A percentile compares a stretch with the other conserved stretches of the same genome.
phyloP scores from a whole-genome alignment of 2,888 invertebrate species.

The Ectemnius cavifrons region DNA sequence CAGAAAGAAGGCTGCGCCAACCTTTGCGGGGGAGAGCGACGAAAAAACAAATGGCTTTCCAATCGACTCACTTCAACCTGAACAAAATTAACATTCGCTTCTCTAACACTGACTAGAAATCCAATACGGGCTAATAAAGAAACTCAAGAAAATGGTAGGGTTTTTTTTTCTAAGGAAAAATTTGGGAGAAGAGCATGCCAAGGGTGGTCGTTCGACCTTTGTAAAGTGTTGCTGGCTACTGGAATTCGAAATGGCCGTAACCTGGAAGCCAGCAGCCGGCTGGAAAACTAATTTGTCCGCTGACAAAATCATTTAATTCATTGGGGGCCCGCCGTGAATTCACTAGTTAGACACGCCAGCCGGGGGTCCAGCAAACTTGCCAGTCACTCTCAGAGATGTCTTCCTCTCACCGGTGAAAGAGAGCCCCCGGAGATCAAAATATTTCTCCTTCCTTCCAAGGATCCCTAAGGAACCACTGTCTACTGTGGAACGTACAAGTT shows the following conservation, averaged over 20 bases:
- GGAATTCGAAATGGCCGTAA: conserved; percentile 20
- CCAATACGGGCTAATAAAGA: background rate
- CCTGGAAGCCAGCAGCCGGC: conserved; percentile 13
- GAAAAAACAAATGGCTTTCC: conserved; percentile 55
- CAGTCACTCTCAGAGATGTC: conserved; percentile 30
- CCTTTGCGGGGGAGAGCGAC: conserved; percentile 18
- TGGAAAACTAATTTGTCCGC: conserved; percentile 42
- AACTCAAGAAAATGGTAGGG: background rate
- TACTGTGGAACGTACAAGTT: too few relatives aligned
- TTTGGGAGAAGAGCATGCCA: background rate
- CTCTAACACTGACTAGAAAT: too few relatives aligned
- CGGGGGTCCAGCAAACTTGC: conserved; percentile 18
- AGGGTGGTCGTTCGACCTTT: background rate
- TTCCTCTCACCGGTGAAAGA: background rate
- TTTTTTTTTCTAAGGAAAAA: background rate
- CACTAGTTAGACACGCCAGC: conserved; percentile 29
- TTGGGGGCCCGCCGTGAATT: conserved; percentile 14
- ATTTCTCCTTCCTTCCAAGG: too few relatives aligned
- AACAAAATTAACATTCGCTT: background rate
- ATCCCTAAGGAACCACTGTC: too few relatives aligned
- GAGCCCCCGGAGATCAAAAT: too few relatives aligned
- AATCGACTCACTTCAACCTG: background rate
- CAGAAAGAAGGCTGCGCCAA: conserved; percentile 30
- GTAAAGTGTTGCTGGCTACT: conserved; percentile 16
- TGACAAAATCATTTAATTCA: conserved; percentile 40